Conservation (phyloP, 1,140 invertebrate species). For the Drosophila sp. region DNA sequence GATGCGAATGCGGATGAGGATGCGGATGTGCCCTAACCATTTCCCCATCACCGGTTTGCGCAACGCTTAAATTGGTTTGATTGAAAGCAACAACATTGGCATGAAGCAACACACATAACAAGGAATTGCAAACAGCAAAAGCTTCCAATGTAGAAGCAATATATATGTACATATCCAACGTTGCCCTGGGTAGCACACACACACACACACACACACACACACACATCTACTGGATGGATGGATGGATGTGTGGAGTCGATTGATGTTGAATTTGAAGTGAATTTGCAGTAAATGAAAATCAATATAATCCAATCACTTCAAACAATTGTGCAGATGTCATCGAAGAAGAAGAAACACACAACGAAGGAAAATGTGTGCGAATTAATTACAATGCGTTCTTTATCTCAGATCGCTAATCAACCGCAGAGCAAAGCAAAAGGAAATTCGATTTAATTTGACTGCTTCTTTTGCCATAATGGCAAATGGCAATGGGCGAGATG, state of each 20-base stretch:
- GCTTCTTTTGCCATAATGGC: too few species aligned
- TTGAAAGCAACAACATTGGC: constrained; percentile 11
- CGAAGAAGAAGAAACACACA: neutral
- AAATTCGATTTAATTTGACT: too few species aligned
- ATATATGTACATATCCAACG: neutral
- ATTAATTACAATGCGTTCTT: neutral
- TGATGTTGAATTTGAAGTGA: constrained; percentile 6
- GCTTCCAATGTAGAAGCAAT: constrained; percentile 1
- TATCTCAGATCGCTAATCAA: constrained; percentile 1
- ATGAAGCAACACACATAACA: neutral
- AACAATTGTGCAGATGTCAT: constrained; percentile 5
- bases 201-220: neutral
- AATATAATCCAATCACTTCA: constrained; percentile 11
- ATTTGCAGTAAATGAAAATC: constrained; percentile 14
- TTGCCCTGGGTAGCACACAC: constrained; percentile 5
- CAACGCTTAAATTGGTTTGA: constrained; percentile 9
- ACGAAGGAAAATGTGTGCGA: neutral
- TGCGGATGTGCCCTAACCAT: constrained; percentile 4
- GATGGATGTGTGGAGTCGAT: neutral
- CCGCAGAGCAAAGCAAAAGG: neutral
- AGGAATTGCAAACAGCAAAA: constrained; percentile 12
- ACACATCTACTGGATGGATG: constrained; percentile 1
- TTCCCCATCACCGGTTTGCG: constrained; percentile 4
- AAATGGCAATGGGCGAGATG: too few species aligned
- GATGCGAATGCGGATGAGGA: neutral